phyloP scores from a whole-genome alignment of 2,797 vertebrate genomes.

The Pagetopsis macropterus region DNA sequence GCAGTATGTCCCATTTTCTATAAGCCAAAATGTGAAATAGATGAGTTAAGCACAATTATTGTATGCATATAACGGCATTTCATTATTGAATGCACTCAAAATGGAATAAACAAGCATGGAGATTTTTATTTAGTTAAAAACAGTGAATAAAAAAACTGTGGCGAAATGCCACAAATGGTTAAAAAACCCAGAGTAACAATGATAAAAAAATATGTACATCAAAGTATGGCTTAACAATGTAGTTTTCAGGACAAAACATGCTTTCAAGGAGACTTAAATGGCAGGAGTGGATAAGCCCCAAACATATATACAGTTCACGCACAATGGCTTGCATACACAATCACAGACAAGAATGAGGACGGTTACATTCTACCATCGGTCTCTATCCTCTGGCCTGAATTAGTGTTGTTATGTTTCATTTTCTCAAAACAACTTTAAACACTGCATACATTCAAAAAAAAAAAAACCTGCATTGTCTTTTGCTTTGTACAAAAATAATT shows the following conservation, averaged over 20 bases:
- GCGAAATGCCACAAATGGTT: constrained; percentile 49
- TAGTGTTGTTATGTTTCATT: constrained; percentile 39
- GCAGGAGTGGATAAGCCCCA: constrained; percentile 42
- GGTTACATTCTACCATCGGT: constrained; percentile 43
- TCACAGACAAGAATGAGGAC: constrained; percentile 67
- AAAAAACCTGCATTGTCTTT: constrained; percentile 19
- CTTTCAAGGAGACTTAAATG: constrained; percentile 42
- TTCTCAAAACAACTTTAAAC: constrained; percentile 55
- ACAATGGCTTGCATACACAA: constrained; percentile 65
- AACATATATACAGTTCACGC: constrained; percentile 21
- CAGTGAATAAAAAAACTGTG: constrained; percentile 39
- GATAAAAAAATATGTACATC: constrained; percentile 56
- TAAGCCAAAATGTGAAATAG: not conserved
- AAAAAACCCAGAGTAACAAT: constrained; percentile 58
- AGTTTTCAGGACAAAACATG: constrained; percentile 43
- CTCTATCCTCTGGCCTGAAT: constrained; percentile 43
- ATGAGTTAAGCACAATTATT: not conserved
- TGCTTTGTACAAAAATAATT: not conserved
- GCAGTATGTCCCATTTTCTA: not conserved
- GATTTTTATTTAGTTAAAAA: constrained; percentile 77
- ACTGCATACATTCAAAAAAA: constrained; percentile 50
- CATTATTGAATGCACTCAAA: constrained; percentile 9
- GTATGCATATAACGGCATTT: not conserved
- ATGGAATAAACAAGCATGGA: constrained; percentile 34
- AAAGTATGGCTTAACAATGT: constrained; percentile 72